Evolutionary conservation across 2,113 vertebrate species (phyloP), one percentile per base, ranked within the genome.

Genomic region (Caranx melampygus): DNA sequence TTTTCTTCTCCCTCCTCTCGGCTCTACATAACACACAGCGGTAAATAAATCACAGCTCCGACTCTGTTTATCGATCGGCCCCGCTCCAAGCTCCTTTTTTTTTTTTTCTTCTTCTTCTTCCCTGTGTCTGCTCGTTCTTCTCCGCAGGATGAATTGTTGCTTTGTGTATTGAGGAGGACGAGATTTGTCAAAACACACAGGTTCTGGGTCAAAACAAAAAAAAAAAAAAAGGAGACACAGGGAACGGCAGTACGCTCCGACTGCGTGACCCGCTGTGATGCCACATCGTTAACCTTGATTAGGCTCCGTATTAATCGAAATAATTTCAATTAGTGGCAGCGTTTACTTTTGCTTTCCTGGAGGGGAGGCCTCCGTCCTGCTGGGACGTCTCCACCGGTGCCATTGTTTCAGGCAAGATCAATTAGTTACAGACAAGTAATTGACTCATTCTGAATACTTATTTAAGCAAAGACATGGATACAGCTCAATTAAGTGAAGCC

Each of bases 1-100:
- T 82, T 83, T 91, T 89, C 81, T 83, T 84, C 75, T 85, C 73
- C 69, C 67, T 75, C 61, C 84, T 78, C 61, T 65, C 95, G 95
- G 96, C 95, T 96, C 96, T 96, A 96, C 95, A 96, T 97, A 97
- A 97, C 97, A 95, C 95, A 93, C 95, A 94, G 95, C 94, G 95
- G 96, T 98, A 97, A 97, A 97, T 97, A 97, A 97, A 98, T 97
- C 97, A 97, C 95, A 95, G 93, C 95, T 92, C 95, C 90, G 91
- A 95, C 96, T 96, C 89, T 95, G 95, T 96, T 96, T 97, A 98
- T 97, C 96, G 97, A 98, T 97, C 95, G 95, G 93, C 95, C 93
- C 94, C 12, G 61, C 78, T 87, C 75, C 34, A 1, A 81, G 87
- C 74, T 79, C 64, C 64, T 20, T 72, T 13, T 57, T 9, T 9